These are phyloP conservation scores for Ceyx melanurus DNA, from an alignment of 2,113 vertebrate genomes.

Conservation along the genomic window DNA sequence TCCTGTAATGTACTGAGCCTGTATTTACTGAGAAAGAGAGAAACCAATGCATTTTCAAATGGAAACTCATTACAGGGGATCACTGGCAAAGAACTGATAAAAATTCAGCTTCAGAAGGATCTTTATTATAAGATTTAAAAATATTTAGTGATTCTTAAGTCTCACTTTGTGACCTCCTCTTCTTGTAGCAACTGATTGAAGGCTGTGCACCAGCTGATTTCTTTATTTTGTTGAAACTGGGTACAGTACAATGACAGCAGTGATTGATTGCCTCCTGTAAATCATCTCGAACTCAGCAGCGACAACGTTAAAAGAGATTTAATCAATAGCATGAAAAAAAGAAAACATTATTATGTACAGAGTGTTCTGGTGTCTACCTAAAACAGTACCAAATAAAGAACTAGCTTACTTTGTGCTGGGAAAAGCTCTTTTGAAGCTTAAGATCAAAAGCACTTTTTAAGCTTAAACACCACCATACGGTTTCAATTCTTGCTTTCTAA, in stretches of 20 bases:
- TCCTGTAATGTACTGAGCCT: not conserved
- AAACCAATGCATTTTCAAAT: not conserved
- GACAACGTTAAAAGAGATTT: not conserved
- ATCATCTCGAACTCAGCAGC: not conserved
- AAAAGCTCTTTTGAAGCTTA: conserved; percentile 55
- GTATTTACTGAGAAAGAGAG: not conserved
- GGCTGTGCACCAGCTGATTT: not conserved
- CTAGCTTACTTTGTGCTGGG: conserved; percentile 21
- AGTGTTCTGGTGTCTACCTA: not conserved
- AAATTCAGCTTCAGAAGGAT: not conserved
- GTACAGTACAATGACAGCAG: not conserved
- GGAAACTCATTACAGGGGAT: not conserved
- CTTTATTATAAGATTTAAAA: not conserved
- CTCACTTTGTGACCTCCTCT: not conserved
- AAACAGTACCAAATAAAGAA: not conserved
- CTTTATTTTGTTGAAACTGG: not conserved
- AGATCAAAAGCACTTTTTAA: conserved; percentile 49
- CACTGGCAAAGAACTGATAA: not conserved
- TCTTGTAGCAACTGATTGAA: not conserved
- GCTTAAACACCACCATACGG: conserved; percentile 16
- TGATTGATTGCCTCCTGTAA: not conserved
- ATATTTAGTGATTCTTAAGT: not conserved
- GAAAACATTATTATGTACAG: not conserved
- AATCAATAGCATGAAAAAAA: not conserved
- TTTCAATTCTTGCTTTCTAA: conserved; percentile 54